A percentile compares a stretch with the other conserved stretches of the same genome.
phyloP scores from a whole-genome alignment of 2,797 vertebrate genomes.

The Brotula barbata region DNA sequence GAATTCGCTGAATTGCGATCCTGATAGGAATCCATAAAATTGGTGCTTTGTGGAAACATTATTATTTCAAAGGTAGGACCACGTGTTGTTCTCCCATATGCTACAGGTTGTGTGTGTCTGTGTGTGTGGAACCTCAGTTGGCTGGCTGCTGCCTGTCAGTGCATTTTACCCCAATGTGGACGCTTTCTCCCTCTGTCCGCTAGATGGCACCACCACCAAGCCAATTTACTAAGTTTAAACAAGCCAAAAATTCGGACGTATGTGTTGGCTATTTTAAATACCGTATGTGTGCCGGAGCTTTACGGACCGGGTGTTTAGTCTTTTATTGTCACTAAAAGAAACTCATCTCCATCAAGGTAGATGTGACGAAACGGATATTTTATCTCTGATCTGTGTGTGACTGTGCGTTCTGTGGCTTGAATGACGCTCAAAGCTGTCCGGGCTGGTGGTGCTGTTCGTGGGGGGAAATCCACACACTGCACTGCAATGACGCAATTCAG shows the following conservation, averaged over 20 bases:
- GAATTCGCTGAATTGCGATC: too few relatives aligned
- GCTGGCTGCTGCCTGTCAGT: too few relatives aligned
- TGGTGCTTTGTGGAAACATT: too few relatives aligned
- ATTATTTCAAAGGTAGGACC: too few relatives aligned
- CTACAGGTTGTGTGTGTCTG: too few relatives aligned
- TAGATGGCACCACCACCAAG: constrained; percentile 56
- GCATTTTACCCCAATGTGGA: too few relatives aligned
- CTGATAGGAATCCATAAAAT: too few relatives aligned
- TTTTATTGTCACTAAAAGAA: too few relatives aligned
- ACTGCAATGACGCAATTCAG: constrained; percentile 68
- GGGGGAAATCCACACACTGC: constrained; percentile 54
- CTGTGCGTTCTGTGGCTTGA: not conserved
- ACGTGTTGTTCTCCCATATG: too few relatives aligned
- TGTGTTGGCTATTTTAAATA: not conserved
- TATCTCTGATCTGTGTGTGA: not conserved
- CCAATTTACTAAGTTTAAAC: constrained; percentile 22
- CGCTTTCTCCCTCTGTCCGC: constrained; percentile 19
- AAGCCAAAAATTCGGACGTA: constrained; percentile 15
- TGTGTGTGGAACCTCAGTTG: too few relatives aligned
- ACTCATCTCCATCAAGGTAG: not conserved
- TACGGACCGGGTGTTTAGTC: not conserved
- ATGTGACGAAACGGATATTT: not conserved
- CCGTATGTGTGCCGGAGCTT: constrained; percentile 11
- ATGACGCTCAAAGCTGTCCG: not conserved
- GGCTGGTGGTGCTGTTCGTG: constrained; percentile 1